phyloP scores from a whole-genome alignment of 2,113 vertebrate genomes.

The Aptenodytes forsteri region DNA sequence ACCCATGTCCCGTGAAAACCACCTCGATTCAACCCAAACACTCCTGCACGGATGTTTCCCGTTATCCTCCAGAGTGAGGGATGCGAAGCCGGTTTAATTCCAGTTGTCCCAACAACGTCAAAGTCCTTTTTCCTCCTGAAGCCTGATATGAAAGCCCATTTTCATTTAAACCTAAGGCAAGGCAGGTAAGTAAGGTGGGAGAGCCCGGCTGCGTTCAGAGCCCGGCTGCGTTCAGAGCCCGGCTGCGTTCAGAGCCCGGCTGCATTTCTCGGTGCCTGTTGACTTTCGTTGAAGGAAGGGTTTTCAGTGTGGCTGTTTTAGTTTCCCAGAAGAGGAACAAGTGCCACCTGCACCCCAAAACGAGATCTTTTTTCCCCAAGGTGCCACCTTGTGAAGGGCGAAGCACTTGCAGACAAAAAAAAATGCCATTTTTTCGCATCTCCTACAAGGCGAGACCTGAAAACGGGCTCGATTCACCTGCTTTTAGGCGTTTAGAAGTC shows the following conservation, averaged over 20 bases:
- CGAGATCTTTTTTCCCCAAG: too few relatives aligned
- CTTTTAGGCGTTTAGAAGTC: background rate
- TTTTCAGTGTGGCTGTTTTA: accelerated
- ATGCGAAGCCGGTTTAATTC: accelerated
- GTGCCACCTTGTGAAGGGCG: background rate
- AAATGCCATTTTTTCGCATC: background rate
- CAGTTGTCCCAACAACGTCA: accelerated
- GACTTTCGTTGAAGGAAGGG: background rate
- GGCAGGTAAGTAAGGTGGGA: too few relatives aligned
- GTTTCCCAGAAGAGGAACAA: background rate
- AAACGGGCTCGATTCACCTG: background rate
- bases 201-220: background rate
- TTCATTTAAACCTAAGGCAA: background rate
- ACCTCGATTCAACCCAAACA: accelerated
- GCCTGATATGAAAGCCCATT: accelerated
- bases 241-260: background rate
- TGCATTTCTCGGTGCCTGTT: accelerated
- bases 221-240: background rate
- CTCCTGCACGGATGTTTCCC: accelerated
- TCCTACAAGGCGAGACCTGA: background rate
- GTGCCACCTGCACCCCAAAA: background rate
- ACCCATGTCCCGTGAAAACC: accelerated
- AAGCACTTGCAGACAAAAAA: background rate
- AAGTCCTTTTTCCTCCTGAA: background rate
- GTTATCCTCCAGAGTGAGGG: accelerated